Base-by-base conservation (phyloP, 2,888 invertebrate genomes). In the Lasioglossum vierecki region DNA sequence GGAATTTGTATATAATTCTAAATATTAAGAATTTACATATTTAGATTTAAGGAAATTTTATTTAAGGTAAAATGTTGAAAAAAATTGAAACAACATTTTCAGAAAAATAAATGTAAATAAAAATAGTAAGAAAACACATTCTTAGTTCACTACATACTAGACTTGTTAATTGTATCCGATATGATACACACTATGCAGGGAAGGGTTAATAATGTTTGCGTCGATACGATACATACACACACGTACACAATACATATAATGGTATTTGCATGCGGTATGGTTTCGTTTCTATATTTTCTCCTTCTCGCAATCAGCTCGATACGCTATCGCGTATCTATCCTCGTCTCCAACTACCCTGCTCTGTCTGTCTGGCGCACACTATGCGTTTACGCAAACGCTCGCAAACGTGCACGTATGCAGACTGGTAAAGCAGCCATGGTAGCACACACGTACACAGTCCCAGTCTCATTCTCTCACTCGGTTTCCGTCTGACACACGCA, bases 361-460 rank as follows among this genome's bases (percentile, higher is more conserved):
- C 44, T n/a, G 44, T 44, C 46, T 41, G 66, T 46, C 71, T 46
- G 44, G 44, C 44, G 13, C 30, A 6, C 46, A 13, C 46, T 35
- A 9, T 13, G 0, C n/a, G 13, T 11, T 4, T 11, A 53, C 85
- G 84, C 84, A 86, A 83, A 83, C 79, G 87, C 86, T 83, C 78
- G 78, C 85, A 66, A 79, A 83, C 91, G 91, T 92, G 60, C 26
- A n/a, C 26, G n/a, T 26, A 8, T 3, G n/a, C 26, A 11, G 4
- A 26, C 60, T 60, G 13, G 22, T 0, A 1, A 22, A 53, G 53
- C 53, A 22, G 44, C 2, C 76, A 22, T 35, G 13, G 46, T 26
- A 26, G n/a, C 44, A 1, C n/a, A 35, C 66, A 66, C 66, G 60
- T 60, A 39, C 66, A n/a, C 63, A 75, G 80, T 57, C 60, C 13